Evolutionary conservation across 2,888 invertebrate species (phyloP), one percentile per base, ranked within the genome.

Genomic region (Synergus umbraculus): DNA sequence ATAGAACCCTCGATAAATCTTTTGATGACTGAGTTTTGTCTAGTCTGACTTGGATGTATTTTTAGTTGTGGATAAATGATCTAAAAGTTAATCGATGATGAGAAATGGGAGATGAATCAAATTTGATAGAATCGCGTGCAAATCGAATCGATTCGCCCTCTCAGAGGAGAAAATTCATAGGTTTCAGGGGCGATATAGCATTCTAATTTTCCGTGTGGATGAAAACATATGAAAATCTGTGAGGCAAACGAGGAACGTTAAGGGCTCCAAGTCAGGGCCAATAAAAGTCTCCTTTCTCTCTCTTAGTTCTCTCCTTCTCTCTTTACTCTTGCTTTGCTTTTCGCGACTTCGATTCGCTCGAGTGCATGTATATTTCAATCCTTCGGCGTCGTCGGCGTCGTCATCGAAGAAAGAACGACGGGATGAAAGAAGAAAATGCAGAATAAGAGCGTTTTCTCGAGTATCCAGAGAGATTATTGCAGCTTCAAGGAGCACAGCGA

Each of bases 151-250:
- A 79, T 77, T 76, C 63, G 67, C 79, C 79, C 81, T 81, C 80
- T 78, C 78, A 54, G 77, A 76, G 78, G 63, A 76, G 78, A 79
- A 81, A 81, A 82, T 84, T 83, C 83, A 83, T 84, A 78, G 81
- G 73, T 73, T 73, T 10, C 80, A 81, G 80, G 81, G 49, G 78
- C 78, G 78, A 79, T 85, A 89, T 88, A 89, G 89, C 89, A 89
- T 91, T 90, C 91, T 90, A 91, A 92, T 92, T 92, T 92, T 92
- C 91, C 91, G 86, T 90, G 86, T 88, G 91, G 88, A 90, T 91
- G 91, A 90, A 89, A 90, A 91, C 91, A 89, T 91, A 91, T 91
- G 91, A 91, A 91, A 91, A 91, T 91, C 90, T 91, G 90, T 86
- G 91, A 90, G 87, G 90, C 90, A 91, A 91, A 91, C 89, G 90